phyloP scores from a whole-genome alignment of 92 coral and sea anemone species.

The Siderastrea radians region DNA sequence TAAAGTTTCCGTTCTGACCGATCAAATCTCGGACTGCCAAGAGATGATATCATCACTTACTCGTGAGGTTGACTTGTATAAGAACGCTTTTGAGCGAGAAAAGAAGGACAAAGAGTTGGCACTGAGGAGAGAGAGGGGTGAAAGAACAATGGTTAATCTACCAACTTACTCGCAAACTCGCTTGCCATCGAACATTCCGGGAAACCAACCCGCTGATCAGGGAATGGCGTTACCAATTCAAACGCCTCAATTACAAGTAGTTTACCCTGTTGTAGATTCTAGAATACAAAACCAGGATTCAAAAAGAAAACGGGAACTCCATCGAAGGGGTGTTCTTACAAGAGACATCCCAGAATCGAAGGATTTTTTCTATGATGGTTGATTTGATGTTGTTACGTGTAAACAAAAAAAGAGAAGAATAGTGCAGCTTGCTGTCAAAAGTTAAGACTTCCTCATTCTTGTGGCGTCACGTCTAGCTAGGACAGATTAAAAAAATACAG shows the following conservation, averaged over 20 bases:
- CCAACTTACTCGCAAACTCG: constrained; percentile 14
- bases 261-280: constrained; percentile 79
- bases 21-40: constrained; percentile 81
- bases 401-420: not conserved
- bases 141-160: not conserved
- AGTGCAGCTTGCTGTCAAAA: constrained; percentile 28
- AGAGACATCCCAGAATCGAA: constrained; percentile 84
- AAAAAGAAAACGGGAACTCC: constrained; percentile 85
- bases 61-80: constrained; percentile 90
- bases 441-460: constrained; percentile 58
- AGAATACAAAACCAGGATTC: constrained; percentile 60
- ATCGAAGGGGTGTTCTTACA: constrained; percentile 85
- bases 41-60: constrained; percentile 86
- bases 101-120: constrained; percentile 77
- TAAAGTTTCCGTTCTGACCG: constrained; percentile 70
- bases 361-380: constrained; percentile 61
- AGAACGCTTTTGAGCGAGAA: constrained; percentile 87
- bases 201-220: constrained; percentile 16
- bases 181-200: constrained; percentile 33
- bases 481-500: not conserved
- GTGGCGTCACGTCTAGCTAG: not conserved
- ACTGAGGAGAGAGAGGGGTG: constrained; percentile 42
- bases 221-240: constrained; percentile 52
- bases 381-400: constrained; percentile 57
- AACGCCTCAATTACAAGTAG: constrained; percentile 83